These are phyloP conservation scores for Toxotes jaculatrix DNA, from an alignment of 2,113 vertebrate species.

Conservation along the genomic window DNA sequence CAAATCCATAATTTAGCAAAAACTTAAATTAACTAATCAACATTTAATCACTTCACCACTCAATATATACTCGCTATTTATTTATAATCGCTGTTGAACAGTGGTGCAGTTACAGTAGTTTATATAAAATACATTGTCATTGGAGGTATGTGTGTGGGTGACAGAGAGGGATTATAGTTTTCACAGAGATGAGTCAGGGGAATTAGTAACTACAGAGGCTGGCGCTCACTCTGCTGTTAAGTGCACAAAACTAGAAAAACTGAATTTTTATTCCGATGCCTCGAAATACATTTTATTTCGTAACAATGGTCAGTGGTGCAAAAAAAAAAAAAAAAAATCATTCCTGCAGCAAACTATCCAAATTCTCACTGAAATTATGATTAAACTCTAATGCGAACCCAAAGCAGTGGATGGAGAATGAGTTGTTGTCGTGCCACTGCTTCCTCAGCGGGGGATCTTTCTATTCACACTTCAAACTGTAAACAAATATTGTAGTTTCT, in stretches of 20 bases:
- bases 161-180: background rate
- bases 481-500: slow-evolving; percentile 17
- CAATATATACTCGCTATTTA: background rate
- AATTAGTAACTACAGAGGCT: too few relatives aligned
- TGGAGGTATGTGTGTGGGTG: too few relatives aligned
- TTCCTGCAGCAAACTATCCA: slow-evolving; percentile 9
- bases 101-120: background rate
- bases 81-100: background rate
- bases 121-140: background rate
- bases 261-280: background rate
- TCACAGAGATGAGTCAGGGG: background rate
- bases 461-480: slow-evolving; percentile 4
- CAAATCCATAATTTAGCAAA: background rate
- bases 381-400: slow-evolving; percentile 7
- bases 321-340: background rate
- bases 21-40: background rate
- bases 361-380: slow-evolving; percentile 23
- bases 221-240: too few relatives aligned
- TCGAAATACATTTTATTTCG: background rate
- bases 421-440: background rate
- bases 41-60: background rate
- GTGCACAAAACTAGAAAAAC: background rate
- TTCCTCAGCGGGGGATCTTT: slow-evolving; percentile 18
- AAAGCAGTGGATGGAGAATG: slow-evolving; percentile 1
- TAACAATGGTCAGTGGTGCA: slow-evolving; percentile 12